Percentiles rank a stretch among this genome's conserved stretches.
Conservation (phyloP, 2,888 invertebrate species). For the Orchesellides sinensis region DNA sequence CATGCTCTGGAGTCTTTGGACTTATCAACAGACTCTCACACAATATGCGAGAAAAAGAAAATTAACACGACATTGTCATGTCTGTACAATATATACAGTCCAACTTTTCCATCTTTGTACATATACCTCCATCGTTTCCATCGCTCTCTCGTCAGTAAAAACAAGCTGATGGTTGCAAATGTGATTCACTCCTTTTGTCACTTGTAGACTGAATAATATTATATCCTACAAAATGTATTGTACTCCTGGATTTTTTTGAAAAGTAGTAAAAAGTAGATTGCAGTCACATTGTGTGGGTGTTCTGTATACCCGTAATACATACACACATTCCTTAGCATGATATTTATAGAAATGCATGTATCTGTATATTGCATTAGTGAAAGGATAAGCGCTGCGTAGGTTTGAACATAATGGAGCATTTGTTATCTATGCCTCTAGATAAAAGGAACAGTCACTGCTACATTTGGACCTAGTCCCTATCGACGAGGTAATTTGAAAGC, state of each 20-base stretch:
- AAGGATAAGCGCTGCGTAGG: no score
- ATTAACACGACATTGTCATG: conserved; percentile 19
- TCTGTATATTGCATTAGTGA: no score
- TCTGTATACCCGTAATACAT: no score
- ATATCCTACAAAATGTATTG: no score
- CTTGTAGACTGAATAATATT: conserved; percentile 23
- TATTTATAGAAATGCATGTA: no score
- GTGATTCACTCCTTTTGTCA: conserved; percentile 11
- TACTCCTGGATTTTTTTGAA: no score
- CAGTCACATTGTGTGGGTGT: no score
- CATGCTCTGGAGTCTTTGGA: background rate
- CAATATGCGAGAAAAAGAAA: no score
- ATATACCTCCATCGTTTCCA: background rate
- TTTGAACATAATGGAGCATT: background rate
- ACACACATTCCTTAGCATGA: no score
- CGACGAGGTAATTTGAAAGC: conserved; percentile 67
- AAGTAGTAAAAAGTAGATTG: no score
- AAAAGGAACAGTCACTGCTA: conserved; percentile 68
- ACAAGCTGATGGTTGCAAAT: conserved; percentile 12
- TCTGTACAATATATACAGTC: background rate
- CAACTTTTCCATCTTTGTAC: background rate
- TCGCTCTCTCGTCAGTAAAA: background rate
- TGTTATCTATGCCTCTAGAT: conserved; percentile 59
- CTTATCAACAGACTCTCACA: conserved; percentile 26
- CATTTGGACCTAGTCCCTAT: conserved; percentile 44